Evolutionary conservation across 1,140 invertebrate genomes (phyloP), one percentile per base, ranked within the genome.

Genomic region (Lepidurus arcticus): DNA sequence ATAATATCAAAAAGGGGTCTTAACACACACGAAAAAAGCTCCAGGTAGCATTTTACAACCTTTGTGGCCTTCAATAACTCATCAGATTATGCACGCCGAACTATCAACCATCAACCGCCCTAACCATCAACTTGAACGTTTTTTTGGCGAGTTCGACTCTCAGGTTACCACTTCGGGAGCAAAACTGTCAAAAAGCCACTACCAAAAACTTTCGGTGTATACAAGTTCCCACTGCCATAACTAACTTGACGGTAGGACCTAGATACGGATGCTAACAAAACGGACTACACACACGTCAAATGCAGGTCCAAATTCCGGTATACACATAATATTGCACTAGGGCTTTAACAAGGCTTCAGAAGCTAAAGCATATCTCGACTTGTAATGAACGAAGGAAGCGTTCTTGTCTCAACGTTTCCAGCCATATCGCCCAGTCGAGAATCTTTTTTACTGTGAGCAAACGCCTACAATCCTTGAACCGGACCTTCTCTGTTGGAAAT

Each of bases 41-140:
- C 53, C 53, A 65, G 53, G 53, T 65, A 65, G 53, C 53, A 65
- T 65, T 65, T 65, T 65, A 65, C 53, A 65, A 65, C 53, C 21
- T 65, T 65, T 65, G 53, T 65, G 53, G 53, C 53, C 53, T 65
- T 65, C 53, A 65, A 65, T 65, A 65, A 65, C 53, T 65, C 53
- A 65, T 65, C 53, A 65, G 53, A 65, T 65, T 65, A 65, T 65
- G 53, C 53, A 65, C 53, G 53, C 53, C 53, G 21, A 65, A 65
- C 53, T 65, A 65, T 65, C 53, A 65, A 65, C 53, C 53, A 65
- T 65, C 53, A 65, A 65, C 53, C 53, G 53, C 53, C 53, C 53
- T 65, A 65, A 65, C 53, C 53, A 65, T 65, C 53, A 65, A 65
- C 53, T 34, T 34, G 34, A 34, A 34, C 34, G 4, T 34, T 34